Evolutionary conservation across 2,888 invertebrate species (phyloP), one percentile per base, ranked within the genome.

Genomic region (Limenitis camilla): DNA sequence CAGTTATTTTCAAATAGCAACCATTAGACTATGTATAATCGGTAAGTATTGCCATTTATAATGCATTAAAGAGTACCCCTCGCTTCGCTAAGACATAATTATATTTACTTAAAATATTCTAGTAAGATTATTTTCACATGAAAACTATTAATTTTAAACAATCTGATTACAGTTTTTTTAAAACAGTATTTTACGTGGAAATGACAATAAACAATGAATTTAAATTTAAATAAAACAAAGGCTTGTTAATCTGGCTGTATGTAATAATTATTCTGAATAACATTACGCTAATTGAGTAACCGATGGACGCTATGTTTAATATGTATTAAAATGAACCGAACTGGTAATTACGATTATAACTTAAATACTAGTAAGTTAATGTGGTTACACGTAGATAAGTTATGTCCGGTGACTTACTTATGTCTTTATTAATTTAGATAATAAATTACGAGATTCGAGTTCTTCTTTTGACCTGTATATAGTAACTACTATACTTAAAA

Each of bases 241-340:
- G 46, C 45, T 10, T 32, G 46, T 50, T 54, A 50, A 50, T 47
- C 54, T 42, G 40, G 8, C 45, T 19, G 36, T 36, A 40, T 43
- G 40, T 47, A 47, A 31, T 51, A 51, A 55, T 51, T 51, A 55
- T 47, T 48, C 51, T 39, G 54, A 43, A 54, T 54, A 43, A 5
- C 35, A 47, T 47, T 42, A 35, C n/a, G 11, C 42, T 54, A 43
- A 54, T 54, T 54, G 43, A 51, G 35, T 33, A 42, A 40, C 27
- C 27, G 19, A 33, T 42, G 31, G 36, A 31, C 27, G 28, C 28
- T 32, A 32, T 33, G 29, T 45, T 51, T 39, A 40, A 45, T 45
- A 51, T 45, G 39, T 43, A 45, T 50, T 50, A 43, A 43, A 43
- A 50, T 50, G 43, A 50, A 35, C 29, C 11, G 27, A 27, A 41